Conservation (phyloP, 2,797 vertebrate species). For the Ara ararauna region DNA sequence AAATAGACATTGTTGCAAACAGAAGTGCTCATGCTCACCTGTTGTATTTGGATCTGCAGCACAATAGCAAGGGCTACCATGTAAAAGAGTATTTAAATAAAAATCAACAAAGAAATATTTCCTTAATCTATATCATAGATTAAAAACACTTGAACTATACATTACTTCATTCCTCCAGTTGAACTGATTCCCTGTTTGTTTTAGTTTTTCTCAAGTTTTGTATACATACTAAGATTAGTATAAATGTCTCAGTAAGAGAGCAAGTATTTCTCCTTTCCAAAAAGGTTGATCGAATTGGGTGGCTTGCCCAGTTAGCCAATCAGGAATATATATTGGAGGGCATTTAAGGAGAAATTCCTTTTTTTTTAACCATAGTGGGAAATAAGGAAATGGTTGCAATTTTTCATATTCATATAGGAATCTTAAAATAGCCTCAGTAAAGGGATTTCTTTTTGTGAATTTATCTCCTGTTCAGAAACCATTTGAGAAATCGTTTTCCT, state of each 20-base stretch:
- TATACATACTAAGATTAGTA: not conserved
- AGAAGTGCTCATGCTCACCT: rapidly evolving
- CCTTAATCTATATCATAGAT: not conserved
- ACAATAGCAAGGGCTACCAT: not conserved
- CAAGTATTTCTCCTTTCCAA: not conserved
- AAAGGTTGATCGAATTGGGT: not conserved
- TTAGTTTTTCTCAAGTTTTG: not conserved
- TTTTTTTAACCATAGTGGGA: not conserved
- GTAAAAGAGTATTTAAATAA: not conserved
- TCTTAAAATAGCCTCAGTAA: not conserved
- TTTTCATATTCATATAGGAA: not conserved
- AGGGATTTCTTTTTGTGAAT: not conserved
- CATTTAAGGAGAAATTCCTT: not conserved
- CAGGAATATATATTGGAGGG: not conserved
- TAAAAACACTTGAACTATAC: not conserved
- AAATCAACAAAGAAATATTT: not conserved
- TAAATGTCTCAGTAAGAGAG: not conserved
- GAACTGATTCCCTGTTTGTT: not conserved
- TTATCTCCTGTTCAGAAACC: not conserved
- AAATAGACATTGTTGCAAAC: not conserved
- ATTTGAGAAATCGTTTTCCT: not conserved
- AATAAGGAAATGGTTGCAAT: not conserved
- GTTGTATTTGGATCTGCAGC: not conserved
- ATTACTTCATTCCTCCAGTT: not conserved
- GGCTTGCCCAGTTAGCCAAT: not conserved